A percentile compares a stretch with the other conserved stretches of the same genome.
Conservation (phyloP, 2,113 vertebrate species). For the Corydoras maculifer region DNA sequence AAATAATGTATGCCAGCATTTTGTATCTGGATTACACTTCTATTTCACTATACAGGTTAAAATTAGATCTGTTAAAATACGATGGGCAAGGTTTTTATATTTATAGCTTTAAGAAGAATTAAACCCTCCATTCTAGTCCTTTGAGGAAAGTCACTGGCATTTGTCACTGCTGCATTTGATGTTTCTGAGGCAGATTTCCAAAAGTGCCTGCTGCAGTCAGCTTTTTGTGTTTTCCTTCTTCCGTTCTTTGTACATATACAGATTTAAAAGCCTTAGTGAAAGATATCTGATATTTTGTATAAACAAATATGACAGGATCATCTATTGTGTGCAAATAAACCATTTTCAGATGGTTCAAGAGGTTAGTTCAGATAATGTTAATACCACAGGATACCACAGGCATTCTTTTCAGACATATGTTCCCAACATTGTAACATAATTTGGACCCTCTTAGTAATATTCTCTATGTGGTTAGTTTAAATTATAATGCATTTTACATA, state of each 20-base stretch:
- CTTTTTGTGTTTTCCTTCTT: neutral
- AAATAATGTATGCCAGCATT: neutral
- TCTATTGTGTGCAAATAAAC: too few species aligned
- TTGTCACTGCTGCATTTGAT: neutral
- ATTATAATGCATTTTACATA: too few species aligned
- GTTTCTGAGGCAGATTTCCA: constrained; percentile 7
- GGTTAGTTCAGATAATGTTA: too few species aligned
- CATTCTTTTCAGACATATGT: too few species aligned
- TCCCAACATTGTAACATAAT: too few species aligned
- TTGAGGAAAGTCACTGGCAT: neutral
- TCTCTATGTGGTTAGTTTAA: too few species aligned
- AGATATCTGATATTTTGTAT: neutral
- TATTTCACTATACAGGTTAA: too few species aligned
- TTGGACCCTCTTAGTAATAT: too few species aligned
- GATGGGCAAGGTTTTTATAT: neutral
- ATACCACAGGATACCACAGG: too few species aligned
- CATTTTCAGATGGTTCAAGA: too few species aligned
- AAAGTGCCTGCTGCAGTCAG: neutral
- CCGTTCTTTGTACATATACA: neutral
- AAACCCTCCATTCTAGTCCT: neutral
- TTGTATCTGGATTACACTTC: too few species aligned
- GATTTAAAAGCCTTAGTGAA: neutral
- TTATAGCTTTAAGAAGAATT: neutral
- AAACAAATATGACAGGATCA: too few species aligned
- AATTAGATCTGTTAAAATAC: neutral